Evolutionary conservation across 2,888 invertebrate genomes (phyloP), one percentile per base, ranked within the genome.

Genomic region (Anodontia alba): DNA sequence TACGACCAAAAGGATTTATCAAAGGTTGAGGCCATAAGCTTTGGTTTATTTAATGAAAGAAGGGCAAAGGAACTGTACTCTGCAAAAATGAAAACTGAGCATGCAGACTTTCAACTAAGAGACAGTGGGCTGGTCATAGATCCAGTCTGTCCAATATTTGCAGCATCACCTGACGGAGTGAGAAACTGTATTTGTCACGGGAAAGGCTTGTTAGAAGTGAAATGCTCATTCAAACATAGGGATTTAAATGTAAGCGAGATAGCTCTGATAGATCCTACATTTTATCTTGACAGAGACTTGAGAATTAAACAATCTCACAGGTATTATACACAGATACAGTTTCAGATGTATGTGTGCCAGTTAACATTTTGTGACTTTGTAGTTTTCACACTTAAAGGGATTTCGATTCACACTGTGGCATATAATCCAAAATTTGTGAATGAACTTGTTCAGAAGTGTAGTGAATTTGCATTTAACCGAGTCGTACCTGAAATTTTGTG

Each of bases 301-400:
- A 81, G n/a, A n/a, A n/a, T n/a, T n/a, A n/a, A 81, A 36, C 20
- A 23, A 1, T 57, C 3, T 12, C 81, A 81, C 57, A 54, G 57
- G 38, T 81, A 81, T 29, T 81, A 51, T 36, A 73, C 77, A 1
- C 77, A 81, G 66, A 68, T 81, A 12, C 81, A 81, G 36, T 33
- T 73, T 15, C 77, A 77, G 29, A 69, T 76, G 76, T 62, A 23
- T 26, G 72, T 80, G 1, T 68, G 29, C 10, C 54, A 51, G 1
- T 8, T 38, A 10, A 20, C 42, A 7, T 73, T 38, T 62, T 23
- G 36, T 46, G 76, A 76, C 57, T 80, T 76, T 73, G 73, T 80
- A 38, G n/a, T 20, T 8, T 46, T 20, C 46, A 46, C 46, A 46
- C 15, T 20, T 3, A 46, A 46, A 46, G 46, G n/a, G 17, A 46